Percentiles rank a stretch among this genome's conserved stretches.
phyloP scores from a whole-genome alignment of 2,888 invertebrate genomes.

The Drosophila meridionalis region DNA sequence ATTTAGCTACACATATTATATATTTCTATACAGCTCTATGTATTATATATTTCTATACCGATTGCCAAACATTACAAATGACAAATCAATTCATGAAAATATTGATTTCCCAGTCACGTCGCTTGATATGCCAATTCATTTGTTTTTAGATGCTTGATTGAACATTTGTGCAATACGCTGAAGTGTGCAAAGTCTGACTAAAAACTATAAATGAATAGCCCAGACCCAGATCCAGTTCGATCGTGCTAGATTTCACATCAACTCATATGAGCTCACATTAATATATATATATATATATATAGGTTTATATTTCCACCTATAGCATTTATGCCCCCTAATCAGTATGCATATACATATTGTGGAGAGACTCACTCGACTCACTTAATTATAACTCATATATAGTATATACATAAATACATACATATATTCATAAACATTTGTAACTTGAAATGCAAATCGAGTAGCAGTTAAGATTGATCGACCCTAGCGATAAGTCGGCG shows the following conservation, averaged over 20 bases:
- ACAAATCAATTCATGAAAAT: neutral
- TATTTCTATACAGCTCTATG: neutral
- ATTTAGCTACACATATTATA: neutral
- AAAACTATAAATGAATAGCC: conserved; percentile 20
- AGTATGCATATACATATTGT: conserved; percentile 66
- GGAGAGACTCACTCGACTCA: conserved; percentile 40
- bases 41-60: neutral
- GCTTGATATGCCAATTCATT: neutral
- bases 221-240: conserved; percentile 44
- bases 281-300: neutral
- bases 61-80: neutral
- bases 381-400: conserved; percentile 41
- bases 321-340: conserved; percentile 46
- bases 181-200: conserved; percentile 25
- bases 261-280: neutral
- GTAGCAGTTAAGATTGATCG: conserved; percentile 20
- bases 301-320: conserved; percentile 4
- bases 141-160: neutral
- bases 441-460: conserved; percentile 44
- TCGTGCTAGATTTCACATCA: conserved; percentile 1
- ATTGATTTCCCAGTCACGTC: conserved; percentile 3
- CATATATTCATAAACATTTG: neutral
- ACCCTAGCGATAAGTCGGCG: conserved; percentile 26
- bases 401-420: neutral
- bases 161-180: neutral